Evolutionary conservation across 2,797 vertebrate species (phyloP), one percentile per base, ranked within the genome.

Genomic region (Sebastes taczanowskii): DNA sequence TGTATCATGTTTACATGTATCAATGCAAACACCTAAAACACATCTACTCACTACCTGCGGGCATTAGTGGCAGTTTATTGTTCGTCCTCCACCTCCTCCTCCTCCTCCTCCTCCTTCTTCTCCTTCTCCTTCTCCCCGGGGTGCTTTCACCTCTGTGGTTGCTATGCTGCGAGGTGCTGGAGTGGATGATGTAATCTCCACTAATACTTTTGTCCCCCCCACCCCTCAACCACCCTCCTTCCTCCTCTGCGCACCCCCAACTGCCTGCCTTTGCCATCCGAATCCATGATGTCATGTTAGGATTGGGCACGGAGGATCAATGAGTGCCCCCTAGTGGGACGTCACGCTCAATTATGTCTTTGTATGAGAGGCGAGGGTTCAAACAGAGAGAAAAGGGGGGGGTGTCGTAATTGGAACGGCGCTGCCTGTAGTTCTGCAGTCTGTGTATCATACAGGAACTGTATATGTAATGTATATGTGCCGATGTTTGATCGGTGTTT

Each of bases 151-250:
- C 92, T 97, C 1, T 96, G 96, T 52, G 96, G 94, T 87, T 97
- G 80, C 96, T 97, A 77, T 92, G 93, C 89, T 92, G 92, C 85
- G 55, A 95, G 92, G 92, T 89, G 91, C 91, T 90, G 84, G 88
- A 93, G 91, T 86, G 91, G 91, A 94, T 96, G 96, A 96, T 77
- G 97, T 98, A 95, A 97, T 98, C 86, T 93, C 96, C 91, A 96
- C 97, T 90, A 98, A 98, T 95, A 97, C 97, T 95, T 96, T 93
- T 92, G 89, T 88, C 77, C 78, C 73, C 73, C 55, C 35, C 34
- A 34, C 29, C 49, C 18, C 49, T 46, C 42, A 46, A 25, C 30
- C 18, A 3, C 52, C 80, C 79, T 70, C 52, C 77, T 60, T 63
- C 64, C 60, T 77, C 74, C 70, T 59, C 77, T 77, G 60, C 29